Evolutionary conservation across 1,140 invertebrate species (phyloP), one percentile per base, ranked within the genome.

Genomic region (Solen grandis): DNA sequence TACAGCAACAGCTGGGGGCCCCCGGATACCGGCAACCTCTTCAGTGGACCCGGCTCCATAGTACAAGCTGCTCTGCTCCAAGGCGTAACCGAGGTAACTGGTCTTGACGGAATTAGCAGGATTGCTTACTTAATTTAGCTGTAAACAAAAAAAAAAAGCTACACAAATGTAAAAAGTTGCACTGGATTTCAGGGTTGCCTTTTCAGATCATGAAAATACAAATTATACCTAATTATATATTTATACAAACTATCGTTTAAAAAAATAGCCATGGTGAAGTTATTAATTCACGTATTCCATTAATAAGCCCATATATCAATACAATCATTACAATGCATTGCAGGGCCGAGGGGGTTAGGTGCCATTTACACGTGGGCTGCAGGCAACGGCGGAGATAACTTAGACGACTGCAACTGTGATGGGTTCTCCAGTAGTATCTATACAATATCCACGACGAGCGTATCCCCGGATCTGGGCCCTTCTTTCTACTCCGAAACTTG

Each of bases 281-380:
- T n/a, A n/a, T n/a, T n/a, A n/a, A n/a, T n/a, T n/a, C n/a, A n/a
- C n/a, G n/a, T n/a, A n/a, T n/a, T n/a, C n/a, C n/a, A n/a, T n/a
- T n/a, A n/a, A n/a, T n/a, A n/a, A n/a, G n/a, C n/a, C n/a, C n/a
- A n/a, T n/a, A n/a, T n/a, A n/a, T n/a, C n/a, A n/a, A n/a, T n/a
- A n/a, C n/a, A n/a, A n/a, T n/a, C n/a, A n/a, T n/a, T n/a, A n/a
- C n/a, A n/a, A n/a, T n/a, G n/a, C n/a, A n/a, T n/a, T n/a, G 41
- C 8, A 91, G 92, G 92, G 31, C 74, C 92, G n/a, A 70, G 80
- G 33, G 92, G 91, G 5, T 80, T 83, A 72, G 92, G 92, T 0
- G 80, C 84, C 3, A 88, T 93, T 29, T 93, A 87, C 77, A 88
- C 91, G 0, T 93, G 92, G 92, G 91, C 92, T 8, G 87, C 91